phyloP scores from a whole-genome alignment of 1,140 invertebrate species.

The Brachionus sp. region DNA sequence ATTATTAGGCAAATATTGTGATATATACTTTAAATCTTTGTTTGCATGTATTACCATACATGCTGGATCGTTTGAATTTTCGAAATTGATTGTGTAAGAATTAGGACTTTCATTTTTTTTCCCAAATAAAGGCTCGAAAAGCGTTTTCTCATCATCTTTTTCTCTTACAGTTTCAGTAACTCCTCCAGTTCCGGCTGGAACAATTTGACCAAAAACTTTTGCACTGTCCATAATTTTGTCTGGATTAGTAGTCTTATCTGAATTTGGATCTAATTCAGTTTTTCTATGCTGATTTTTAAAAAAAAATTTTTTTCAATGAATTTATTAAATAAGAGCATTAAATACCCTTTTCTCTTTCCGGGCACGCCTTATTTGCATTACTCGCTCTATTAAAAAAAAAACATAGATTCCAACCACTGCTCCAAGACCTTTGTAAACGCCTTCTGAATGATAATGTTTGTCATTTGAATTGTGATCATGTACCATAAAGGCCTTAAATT shows the following conservation, averaged over 20 bases:
- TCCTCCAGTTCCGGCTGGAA: neutral
- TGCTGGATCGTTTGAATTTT: neutral
- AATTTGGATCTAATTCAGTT: neutral
- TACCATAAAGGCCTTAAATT: neutral
- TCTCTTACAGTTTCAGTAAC: neutral
- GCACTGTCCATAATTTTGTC: neutral
- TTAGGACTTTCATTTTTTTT: neutral
- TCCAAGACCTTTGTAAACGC: conserved; percentile 4
- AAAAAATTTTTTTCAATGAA: neutral
- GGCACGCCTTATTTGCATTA: conserved; percentile 37
- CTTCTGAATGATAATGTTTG: conserved; percentile 11
- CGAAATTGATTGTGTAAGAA: neutral
- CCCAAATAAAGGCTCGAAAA: conserved; percentile 4
- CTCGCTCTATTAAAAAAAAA: conserved; percentile 36
- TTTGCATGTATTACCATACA: conserved; percentile 32
- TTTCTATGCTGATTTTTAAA: neutral
- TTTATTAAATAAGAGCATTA: neutral
- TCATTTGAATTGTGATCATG: neutral
- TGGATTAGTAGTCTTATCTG: neutral
- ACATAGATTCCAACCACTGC: conserved; percentile 38
- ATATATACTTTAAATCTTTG: conserved; percentile 41
- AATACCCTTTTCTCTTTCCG: conserved; percentile 29
- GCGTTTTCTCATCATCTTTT: neutral
- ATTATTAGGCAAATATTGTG: conserved; percentile 44
- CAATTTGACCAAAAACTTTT: neutral